phyloP scores from a whole-genome alignment of 2,888 invertebrate species.

The Flexamia atlantica region DNA sequence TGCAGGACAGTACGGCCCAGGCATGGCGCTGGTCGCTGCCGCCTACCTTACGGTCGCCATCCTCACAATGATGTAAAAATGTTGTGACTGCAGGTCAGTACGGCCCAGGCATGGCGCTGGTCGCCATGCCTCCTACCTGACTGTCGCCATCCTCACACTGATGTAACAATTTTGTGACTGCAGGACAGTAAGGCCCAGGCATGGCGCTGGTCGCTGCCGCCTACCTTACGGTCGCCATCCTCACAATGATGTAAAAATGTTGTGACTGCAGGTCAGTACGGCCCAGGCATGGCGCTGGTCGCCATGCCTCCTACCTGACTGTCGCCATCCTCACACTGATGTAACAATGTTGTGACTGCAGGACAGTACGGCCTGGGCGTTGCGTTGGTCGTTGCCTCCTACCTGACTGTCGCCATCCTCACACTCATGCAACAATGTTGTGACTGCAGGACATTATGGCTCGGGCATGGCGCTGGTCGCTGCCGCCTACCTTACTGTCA shows the following conservation, averaged over 20 bases:
- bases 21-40: conserved; percentile 87
- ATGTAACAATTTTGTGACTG: too few species aligned
- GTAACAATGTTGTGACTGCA: too few species aligned
- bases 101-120: conserved; percentile 88
- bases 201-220: too few species aligned
- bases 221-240: too few species aligned
- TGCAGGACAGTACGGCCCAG: conserved; percentile 89
- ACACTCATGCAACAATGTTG: conserved; percentile 80
- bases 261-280: conserved; percentile 83
- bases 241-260: conserved; percentile 76
- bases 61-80: conserved; percentile 80
- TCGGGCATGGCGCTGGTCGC: too few species aligned
- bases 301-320: conserved; percentile 86
- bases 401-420: too few species aligned
- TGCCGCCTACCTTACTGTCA: too few species aligned
- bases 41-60: conserved; percentile 89
- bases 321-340: conserved; percentile 86
- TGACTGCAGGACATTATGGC: too few species aligned
- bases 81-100: conserved; percentile 82
- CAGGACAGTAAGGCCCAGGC: too few species aligned
- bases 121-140: conserved; percentile 86
- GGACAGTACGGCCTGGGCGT: too few species aligned
- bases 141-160: conserved; percentile 86
- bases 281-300: conserved; percentile 88
- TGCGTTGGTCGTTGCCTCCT: too few species aligned